Percentiles rank a stretch among this genome's conserved stretches.
Evolutionary conservation across 2,797 vertebrate genomes (phyloP).

Genomic region (Thalassophryne amazonica): DNA sequence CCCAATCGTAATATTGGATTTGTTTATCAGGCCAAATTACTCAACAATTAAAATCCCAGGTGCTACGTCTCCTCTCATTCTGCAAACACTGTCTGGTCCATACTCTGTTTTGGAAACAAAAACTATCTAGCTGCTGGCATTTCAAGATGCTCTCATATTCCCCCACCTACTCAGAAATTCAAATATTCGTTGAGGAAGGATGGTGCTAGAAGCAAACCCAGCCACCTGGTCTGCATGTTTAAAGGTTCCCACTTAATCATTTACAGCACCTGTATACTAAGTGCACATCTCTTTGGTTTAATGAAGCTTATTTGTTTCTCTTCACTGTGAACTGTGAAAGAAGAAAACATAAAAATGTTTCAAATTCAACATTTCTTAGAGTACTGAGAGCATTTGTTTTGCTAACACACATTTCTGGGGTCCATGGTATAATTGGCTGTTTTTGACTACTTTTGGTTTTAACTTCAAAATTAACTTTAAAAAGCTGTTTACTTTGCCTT

Average conservation of each 20-base stretch:
- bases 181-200: background rate
- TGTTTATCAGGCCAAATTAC: conserved; percentile 40
- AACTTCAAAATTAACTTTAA: too few species aligned
- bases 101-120: background rate
- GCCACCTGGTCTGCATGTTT: background rate
- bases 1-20: conserved; percentile 28
- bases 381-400: too few species aligned
- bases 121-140: background rate
- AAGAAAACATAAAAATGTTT: background rate
- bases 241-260: background rate
- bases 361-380: too few species aligned
- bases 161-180: background rate
- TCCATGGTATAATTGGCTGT: too few species aligned
- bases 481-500: too few species aligned
- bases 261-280: background rate
- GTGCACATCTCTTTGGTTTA: background rate
- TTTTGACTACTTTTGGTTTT: too few species aligned
- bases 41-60: conserved; percentile 28
- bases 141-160: background rate
- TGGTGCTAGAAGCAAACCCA: background rate
- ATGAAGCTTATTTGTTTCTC: background rate
- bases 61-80: conserved; percentile 1
- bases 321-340: background rate
- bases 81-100: background rate
- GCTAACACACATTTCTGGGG: too few species aligned